phyloP scores from a whole-genome alignment of 2,113 vertebrate genomes.

The Neolamprologus sp. region DNA sequence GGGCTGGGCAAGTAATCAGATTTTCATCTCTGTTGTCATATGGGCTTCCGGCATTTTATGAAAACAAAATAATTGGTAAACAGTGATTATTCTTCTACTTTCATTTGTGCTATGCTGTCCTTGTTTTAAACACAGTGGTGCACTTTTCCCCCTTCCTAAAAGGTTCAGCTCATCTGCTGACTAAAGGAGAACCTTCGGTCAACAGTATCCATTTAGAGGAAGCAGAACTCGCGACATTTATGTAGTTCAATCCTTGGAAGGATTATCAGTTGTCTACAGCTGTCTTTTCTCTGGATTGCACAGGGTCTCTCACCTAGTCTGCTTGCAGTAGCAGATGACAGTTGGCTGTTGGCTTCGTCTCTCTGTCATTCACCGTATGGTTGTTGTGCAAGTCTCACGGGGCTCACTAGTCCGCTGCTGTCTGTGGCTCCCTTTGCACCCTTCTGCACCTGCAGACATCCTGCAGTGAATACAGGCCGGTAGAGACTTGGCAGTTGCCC shows the following conservation, averaged over 20 bases:
- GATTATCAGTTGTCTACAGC: background rate
- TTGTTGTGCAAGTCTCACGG: background rate
- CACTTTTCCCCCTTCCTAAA: background rate
- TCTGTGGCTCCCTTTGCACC: background rate
- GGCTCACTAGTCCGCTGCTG: background rate
- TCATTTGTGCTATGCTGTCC: background rate
- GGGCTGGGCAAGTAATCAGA: background rate
- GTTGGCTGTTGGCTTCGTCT: background rate
- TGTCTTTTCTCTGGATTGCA: background rate
- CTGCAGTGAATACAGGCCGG: background rate
- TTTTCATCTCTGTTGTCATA: background rate
- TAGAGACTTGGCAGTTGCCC: background rate
- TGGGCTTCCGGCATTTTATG: background rate
- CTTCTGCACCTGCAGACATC: background rate
- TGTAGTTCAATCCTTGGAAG: background rate
- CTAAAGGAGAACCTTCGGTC: background rate
- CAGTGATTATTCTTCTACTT: background rate
- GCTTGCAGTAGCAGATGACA: background rate
- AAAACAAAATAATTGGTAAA: background rate
- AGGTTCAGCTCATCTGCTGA: background rate
- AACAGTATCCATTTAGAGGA: background rate
- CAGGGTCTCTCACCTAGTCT: background rate
- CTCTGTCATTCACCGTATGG: background rate
- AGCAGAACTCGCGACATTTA: background rate
- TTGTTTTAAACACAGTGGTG: background rate